These are phyloP conservation scores for Periparus ater DNA, from an alignment of 2,797 vertebrate species.

Conservation along the genomic window DNA sequence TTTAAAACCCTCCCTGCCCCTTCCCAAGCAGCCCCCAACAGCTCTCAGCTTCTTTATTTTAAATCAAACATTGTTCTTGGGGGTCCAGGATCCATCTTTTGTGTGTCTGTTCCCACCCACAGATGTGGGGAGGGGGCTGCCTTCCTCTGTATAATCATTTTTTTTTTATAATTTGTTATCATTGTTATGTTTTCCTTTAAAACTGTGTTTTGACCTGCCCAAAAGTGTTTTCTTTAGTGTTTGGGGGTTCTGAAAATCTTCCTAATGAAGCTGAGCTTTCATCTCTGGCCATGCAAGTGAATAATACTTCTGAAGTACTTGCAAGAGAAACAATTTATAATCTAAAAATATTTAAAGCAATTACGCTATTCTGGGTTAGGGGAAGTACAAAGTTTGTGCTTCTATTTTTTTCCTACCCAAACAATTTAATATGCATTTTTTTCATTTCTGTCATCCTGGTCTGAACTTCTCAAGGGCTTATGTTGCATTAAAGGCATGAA, in stretches of 20 bases:
- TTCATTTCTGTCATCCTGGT: background rate
- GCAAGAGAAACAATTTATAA: background rate
- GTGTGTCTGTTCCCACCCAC: background rate
- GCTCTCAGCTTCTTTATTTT: background rate
- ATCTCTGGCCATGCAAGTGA: background rate
- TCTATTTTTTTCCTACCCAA: background rate
- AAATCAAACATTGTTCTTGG: background rate
- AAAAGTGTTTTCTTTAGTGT: conserved; percentile 8
- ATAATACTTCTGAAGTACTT: background rate
- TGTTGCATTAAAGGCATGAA: conserved; percentile 36
- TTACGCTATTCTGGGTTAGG: background rate
- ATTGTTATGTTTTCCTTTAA: conserved; percentile 27
- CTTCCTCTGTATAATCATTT: background rate
- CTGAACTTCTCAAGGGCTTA: conserved; percentile 59
- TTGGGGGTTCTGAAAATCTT: background rate
- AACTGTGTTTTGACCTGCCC: background rate
- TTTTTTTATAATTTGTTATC: background rate
- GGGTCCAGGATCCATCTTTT: background rate
- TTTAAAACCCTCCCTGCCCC: background rate
- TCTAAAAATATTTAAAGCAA: background rate
- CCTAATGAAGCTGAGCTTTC: background rate
- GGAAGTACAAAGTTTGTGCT: background rate
- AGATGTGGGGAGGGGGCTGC: too few relatives aligned
- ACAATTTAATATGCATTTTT: background rate
- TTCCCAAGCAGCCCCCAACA: background rate